Evolutionary conservation across 2,888 invertebrate genomes (phyloP), one percentile per base, ranked within the genome.

Genomic region (Exephanes ischioxanthus): DNA sequence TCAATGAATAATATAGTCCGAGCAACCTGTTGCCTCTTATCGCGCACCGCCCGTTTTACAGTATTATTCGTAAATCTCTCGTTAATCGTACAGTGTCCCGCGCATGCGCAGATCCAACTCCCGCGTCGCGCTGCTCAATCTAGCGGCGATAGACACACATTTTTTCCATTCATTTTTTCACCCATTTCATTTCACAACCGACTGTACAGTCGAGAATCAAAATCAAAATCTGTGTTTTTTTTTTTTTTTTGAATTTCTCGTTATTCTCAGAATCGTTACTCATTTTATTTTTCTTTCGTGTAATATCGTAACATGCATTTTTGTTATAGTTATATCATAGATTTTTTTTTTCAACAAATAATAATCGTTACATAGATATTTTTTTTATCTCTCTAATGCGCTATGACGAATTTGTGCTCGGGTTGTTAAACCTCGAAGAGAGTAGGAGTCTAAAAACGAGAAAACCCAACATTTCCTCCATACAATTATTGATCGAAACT

Each of bases 271-370:
- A 41, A 75, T 81, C 71, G 5, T 76, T 37, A 66, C 37, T 67
- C 53, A 58, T 33, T 61, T 45, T 45, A 22, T 37, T 51, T 77
- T 37, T 16, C 9, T 37, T 66, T 67, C 53, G 16, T 67, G 9
- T 37, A 67, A 80, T 72, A 83, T 80, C 75, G 79, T 82, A 85
- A 85, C 81, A 82, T 66, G 70, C 71, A 85, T 79, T 71, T 81
- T 81, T 73, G 53, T 70, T 45, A 70, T 61, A 61, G 61, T 41
- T 73, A 41, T 70, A 68, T 73, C 58, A 70, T 82, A 79, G 55
- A 19, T n/a, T 53, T 19, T 19, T 51, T n/a, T 61, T 79, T 48
- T 79, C 75, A 55, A 85, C 53, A 75, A 78, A 85, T 75, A 81
- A 81, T 78, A 81, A 80, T 80, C 14, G 77, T 63, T 30, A 84